These are phyloP conservation scores for Cantharis nigra DNA, from an alignment of 2,888 invertebrate genomes.

Conservation along the genomic window DNA sequence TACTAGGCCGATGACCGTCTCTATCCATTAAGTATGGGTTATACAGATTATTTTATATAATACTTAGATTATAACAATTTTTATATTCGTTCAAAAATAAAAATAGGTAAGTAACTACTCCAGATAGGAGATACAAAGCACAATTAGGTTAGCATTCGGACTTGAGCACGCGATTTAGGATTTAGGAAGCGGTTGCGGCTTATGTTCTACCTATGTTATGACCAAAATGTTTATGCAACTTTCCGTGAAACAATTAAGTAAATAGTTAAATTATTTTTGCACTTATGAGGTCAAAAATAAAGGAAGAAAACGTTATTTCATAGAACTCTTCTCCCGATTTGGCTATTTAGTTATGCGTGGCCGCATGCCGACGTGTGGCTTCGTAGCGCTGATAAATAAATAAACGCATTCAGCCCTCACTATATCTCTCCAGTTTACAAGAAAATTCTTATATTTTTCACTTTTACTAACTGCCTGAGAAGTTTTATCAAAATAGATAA, in stretches of 20 bases:
- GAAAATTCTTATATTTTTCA: background rate
- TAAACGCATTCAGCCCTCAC: background rate
- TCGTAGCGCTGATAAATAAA: background rate
- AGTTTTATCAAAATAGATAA: background rate
- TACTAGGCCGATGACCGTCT: too few species aligned
- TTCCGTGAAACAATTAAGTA: background rate
- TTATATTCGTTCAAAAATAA: too few species aligned
- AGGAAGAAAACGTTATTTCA: background rate
- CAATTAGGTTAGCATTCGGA: too few species aligned
- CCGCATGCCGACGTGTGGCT: background rate
- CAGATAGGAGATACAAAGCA: too few species aligned
- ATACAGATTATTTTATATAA: too few species aligned
- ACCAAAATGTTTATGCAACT: background rate
- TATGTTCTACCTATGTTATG: background rate
- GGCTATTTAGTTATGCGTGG: background rate
- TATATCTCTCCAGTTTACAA: background rate
- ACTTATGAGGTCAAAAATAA: background rate
- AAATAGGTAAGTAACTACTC: too few species aligned
- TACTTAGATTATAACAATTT: too few species aligned
- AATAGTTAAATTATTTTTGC: background rate
- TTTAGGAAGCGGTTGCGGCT: background rate
- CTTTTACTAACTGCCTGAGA: background rate
- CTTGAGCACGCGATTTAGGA: too few species aligned
- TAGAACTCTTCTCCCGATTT: background rate
- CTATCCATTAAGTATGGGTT: too few species aligned